Base-by-base conservation (phyloP, 2,113 vertebrate genomes). In the Alethe castanea region DNA sequence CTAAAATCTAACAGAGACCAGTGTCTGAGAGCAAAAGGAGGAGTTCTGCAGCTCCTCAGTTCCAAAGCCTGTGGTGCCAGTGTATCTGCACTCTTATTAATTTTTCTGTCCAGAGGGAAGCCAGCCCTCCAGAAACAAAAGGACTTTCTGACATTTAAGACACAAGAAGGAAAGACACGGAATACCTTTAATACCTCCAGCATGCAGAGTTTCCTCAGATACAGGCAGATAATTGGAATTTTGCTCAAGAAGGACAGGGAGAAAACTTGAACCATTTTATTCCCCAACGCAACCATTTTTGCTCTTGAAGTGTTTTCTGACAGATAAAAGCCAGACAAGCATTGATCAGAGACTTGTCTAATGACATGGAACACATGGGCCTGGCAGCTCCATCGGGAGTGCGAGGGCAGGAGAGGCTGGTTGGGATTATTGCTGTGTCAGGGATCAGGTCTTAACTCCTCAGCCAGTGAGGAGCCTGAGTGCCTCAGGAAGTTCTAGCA, bases 381-480 rank as follows among this genome's bases (percentile, higher is more conserved):
- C 52, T 5, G 6, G 38, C 53, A 76, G 57, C 9, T 82, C 57
- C 31, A 3, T 8, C 0, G 17, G 16, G 26, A 1, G 3, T 29
- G 20, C 0, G 0, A 36, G 70, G 62, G 40, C 11, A 22, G 36
- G 28, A 70, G n/a, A 42, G 12, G 31, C 10, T 57, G 42, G 3
- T 15, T 1, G 0, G 14, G 57, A 26, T 52, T 38, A 7, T 6
- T 52, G 38, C 10, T 52, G 33, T 53, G 12, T 20, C 11, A 61
- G 10, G 48, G 36, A 59, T 47, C 52, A 26, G 22, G 23, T 33
- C 60, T 48, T 47, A 67, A 47, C 36, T 86, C 73, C 62, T 72
- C 28, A 76, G 60, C 19, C 20, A 25, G 33, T 8, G 33, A 38
- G 53, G 17, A 24, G 66, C 15, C 24, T 18, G 57, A 52, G 14